Base-by-base conservation (phyloP, 2,888 invertebrate genomes). In the Sesia apiformis region DNA sequence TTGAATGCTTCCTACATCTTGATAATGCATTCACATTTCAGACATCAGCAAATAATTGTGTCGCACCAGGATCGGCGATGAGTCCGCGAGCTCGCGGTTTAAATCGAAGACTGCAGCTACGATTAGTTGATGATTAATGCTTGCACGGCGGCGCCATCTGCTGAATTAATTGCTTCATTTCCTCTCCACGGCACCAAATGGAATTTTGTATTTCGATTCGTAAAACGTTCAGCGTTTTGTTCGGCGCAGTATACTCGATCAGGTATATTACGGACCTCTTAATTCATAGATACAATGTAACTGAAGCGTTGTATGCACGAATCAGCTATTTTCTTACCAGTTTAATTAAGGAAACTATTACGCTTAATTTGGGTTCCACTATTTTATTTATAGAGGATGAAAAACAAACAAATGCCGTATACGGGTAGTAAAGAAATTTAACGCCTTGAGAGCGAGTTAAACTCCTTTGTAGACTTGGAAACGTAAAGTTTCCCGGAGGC, bases 111-210 rank as follows among this genome's bases (percentile, higher is more conserved):
- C 88, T 89, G 87, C 86, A 88, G 88, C 84, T 82, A 84, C 85
- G 86, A 87, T 89, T 88, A 88, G 87, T 81, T 81, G 80, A 87
- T 89, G 89, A 89, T 88, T 88, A 87, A 89, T 88, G 79, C 81
- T 82, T 84, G 84, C 77, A 83, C 84, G 83, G 84, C 80, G 80
- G 78, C 84, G 86, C 88, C 88, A 88, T 88, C 89, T 88, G 87
- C 85, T 76, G 84, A 78, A 88, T 88, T 88, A 89, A 89, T 89
- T 88, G 89, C 82, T 88, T 88, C 87, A 88, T 89, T 89, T 89
- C 89, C 89, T 83, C 81, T 79, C 81, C 81, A 81, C 82, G 79
- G 84, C 74, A 76, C 81, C 81, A 79, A 87, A 87, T 87, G 85
- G 81, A 87, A 88, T 87, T 88, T 87, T 84, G 86, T 84, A 82